Conservation (phyloP, 2,888 invertebrate species). For the Aleiodes leptofemur region DNA sequence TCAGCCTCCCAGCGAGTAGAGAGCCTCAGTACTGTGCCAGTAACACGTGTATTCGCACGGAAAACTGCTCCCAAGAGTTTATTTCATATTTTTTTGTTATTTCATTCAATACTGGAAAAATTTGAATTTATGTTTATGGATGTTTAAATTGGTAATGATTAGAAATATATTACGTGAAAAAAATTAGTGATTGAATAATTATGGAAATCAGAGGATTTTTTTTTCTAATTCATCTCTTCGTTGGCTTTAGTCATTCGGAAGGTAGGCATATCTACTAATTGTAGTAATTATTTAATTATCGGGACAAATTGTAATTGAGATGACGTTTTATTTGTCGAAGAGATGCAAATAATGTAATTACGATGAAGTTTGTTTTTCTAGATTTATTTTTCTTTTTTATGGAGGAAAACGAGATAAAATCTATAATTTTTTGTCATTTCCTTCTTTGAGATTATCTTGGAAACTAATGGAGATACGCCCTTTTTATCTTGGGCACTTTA, state of each 20-base stretch:
- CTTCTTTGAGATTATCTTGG: no score
- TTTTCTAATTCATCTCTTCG: background rate
- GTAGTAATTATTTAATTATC: background rate
- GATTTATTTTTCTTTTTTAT: no score
- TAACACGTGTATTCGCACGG: constrained; percentile 8
- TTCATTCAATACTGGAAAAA: background rate
- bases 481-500: no score
- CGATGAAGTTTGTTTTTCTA: no score
- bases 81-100: background rate
- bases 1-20: constrained; percentile 42
- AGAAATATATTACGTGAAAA: no score
- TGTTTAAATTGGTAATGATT: background rate
- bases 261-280: constrained; percentile 6
- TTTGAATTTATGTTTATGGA: background rate
- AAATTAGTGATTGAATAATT: background rate
- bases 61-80: background rate
- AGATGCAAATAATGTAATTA: background rate
- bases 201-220: background rate
- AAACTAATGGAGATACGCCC: no score
- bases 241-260: background rate
- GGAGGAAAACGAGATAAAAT: no score
- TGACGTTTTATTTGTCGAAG: background rate
- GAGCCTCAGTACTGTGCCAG: constrained; percentile 38
- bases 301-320: background rate
- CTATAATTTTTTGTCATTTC: no score